These are phyloP conservation scores for Drosophila meridiana DNA, from an alignment of 2,888 invertebrate genomes.

Conservation along the genomic window DNA sequence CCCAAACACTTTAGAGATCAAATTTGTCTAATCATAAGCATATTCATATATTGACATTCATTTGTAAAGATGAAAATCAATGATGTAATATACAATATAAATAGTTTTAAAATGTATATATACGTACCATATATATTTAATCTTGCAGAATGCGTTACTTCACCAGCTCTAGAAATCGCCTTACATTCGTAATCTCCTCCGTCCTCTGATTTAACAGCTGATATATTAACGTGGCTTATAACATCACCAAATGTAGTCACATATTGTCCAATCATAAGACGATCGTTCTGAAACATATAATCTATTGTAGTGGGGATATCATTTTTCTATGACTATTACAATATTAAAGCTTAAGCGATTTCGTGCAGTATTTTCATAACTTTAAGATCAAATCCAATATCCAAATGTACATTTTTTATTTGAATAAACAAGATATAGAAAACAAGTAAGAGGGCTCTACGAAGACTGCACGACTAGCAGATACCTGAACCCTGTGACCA, in stretches of 20 bases:
- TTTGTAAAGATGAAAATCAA: neutral
- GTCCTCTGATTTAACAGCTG: constrained; percentile 93
- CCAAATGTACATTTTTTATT: too few species aligned
- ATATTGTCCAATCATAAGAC: constrained; percentile 95
- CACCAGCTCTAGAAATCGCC: constrained; percentile 92
- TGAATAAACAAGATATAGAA: too few species aligned
- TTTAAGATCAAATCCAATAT: too few species aligned
- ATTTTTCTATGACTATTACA: neutral
- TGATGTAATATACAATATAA: neutral
- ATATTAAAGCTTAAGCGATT: too few species aligned
- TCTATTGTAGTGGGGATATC: neutral
- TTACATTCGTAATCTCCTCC: constrained; percentile 95
- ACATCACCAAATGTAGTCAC: constrained; percentile 96
- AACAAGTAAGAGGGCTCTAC: too few species aligned
- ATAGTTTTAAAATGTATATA: neutral
- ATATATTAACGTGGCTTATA: constrained; percentile 95
- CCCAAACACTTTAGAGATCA: too few species aligned
- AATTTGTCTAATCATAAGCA: neutral
- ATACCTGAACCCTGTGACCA: too few species aligned
- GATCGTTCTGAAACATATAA: constrained; percentile 84
- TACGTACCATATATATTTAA: constrained; percentile 92
- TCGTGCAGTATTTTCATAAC: too few species aligned
- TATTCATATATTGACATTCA: neutral
- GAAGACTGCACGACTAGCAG: too few species aligned
- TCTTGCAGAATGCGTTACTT: constrained; percentile 91